A percentile compares a stretch with the other conserved stretches of the same genome.
phyloP scores from a whole-genome alignment of 2,888 invertebrate species.

The Strigamia crassipes region DNA sequence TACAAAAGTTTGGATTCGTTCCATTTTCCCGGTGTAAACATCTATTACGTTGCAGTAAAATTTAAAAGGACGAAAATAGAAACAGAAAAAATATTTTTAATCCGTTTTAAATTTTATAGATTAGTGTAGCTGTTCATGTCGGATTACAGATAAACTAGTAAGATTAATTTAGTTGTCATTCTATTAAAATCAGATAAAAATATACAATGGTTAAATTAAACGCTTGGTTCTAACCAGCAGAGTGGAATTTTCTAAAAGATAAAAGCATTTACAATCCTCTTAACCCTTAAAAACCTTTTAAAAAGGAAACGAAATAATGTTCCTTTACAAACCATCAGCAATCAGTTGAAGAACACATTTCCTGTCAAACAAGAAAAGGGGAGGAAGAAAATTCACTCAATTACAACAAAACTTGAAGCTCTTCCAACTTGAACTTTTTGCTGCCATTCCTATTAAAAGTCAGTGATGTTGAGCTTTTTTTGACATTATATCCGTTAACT shows the following conservation, averaged over 20 bases:
- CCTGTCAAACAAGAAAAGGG: background rate
- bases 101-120: background rate
- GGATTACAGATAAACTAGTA: too few relatives aligned
- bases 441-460: background rate
- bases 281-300: background rate
- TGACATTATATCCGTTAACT: background rate
- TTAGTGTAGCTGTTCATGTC: too few relatives aligned
- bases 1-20: background rate
- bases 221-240: background rate
- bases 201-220: background rate
- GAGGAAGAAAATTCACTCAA: background rate
- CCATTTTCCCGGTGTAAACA: background rate
- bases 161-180: too few relatives aligned
- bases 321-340: background rate
- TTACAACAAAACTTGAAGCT: background rate
- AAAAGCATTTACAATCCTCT: background rate
- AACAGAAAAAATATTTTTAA: background rate
- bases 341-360: slow-evolving; percentile 23
- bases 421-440: slow-evolving; percentile 10
- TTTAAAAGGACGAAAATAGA: background rate
- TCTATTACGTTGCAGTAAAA: background rate
- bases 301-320: background rate
- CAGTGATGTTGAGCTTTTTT: background rate
- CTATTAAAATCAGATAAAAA: background rate
- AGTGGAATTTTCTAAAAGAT: background rate